Base-by-base conservation (phyloP, 2,888 invertebrate species). In the Callinectes sapidus region DNA sequence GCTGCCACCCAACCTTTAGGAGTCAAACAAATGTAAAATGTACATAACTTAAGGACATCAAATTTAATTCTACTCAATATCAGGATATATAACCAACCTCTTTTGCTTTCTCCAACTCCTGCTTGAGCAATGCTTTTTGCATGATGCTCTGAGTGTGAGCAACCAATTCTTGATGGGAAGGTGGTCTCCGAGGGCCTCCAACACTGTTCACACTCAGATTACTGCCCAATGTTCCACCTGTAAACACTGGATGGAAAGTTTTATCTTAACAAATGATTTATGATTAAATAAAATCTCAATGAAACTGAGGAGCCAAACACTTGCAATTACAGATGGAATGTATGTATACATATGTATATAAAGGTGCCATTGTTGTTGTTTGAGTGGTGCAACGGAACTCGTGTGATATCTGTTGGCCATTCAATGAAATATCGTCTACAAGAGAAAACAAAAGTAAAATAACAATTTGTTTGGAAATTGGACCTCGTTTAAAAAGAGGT, bases 111-210 rank as follows among this genome's bases (percentile, higher is more conserved):
- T 98, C 98, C 92, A 98, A 96, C 96, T 98, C 98, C 96, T 98
- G 98, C 96, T 98, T 98, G 95, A 98, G 97, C 95, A 98, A 96
- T 28, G 98, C 98, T 95, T 97, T 97, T 96, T 98, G 98, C 97
- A 98, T 97, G 95, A 98, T 98, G 95, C 97, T 97, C 96, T 98
- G 98, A 71, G 98, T 98, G 96, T 98, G 98, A 94, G 97, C 97
- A 93, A 97, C 97, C 94, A 98, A 96, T 96, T 98, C 98, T 95
- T 98, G 97, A 55, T 98, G 98, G 35, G 98, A 98, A 87, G 97
- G 94, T 23, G 92, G 89, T 32, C 92, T 54, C 13, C 92, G 92
- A 39, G 93, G 94, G 23, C 89, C 93, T 42, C 91, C 91, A 54
- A 92, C 92, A 89, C 89, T 92, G 88, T 81, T 91, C 32, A 92